Base-by-base conservation (phyloP, 2,797 vertebrate species). In the Gobionotothen gibberifrons region DNA sequence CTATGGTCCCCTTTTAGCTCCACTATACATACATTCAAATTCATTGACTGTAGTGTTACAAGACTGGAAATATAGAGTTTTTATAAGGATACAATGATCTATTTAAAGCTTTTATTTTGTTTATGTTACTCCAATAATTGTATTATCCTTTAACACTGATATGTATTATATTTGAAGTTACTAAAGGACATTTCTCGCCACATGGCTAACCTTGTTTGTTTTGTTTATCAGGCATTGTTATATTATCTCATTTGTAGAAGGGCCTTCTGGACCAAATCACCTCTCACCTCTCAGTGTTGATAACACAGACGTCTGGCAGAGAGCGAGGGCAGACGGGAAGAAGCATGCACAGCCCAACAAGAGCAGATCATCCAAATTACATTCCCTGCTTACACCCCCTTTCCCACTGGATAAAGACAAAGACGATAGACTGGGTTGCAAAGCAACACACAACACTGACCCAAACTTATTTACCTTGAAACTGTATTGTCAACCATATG, bases 271-370 rank as follows among this genome's bases (percentile, higher is more conserved):
- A 53, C 55, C 69, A 5, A 48, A 67, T 92, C 87, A 80, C 10
- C 36, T 42, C 67, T 72, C 82, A 53, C 85, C 86, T 86, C 65
- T 49, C 21, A 40, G 74, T 76, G 78, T 61, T 87, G 90, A 92
- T 84, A 84, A 72, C 69, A 64, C 58, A 29, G 11, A 16, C 32
- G n/a, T 26, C 44, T 71, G 75, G 47, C 72, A 82, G 74, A 83
- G 60, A 74, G 66, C 90, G 88, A 90, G 89, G 88, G 82, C 89
- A 91, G 90, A 90, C 52, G 21, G 17, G 48, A 61, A 64, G 71
- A 78, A 72, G 68, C 73, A 79, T 59, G 59, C 68, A 62, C 72
- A 67, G 47, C 74, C 62, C 66, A 39, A 69, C 68, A 81, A 52
- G 79, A 77, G 66, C 49, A 86, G 75, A 68, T 80, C 72, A 82